Evolutionary conservation across 2,797 vertebrate genomes (phyloP), one percentile per base, ranked within the genome.

Genomic region (Schizothorax lantsangensis): DNA sequence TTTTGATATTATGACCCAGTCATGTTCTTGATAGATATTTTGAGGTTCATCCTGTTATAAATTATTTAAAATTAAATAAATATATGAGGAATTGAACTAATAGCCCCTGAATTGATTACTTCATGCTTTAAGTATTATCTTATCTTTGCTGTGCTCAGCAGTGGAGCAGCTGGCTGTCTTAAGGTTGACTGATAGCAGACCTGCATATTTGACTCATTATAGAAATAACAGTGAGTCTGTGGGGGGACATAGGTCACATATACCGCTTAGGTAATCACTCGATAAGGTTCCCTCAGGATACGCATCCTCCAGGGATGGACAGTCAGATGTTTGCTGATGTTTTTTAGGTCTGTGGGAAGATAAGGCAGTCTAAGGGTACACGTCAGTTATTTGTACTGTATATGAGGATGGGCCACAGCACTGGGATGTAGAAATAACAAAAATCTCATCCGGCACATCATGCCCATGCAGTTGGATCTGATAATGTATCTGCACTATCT

Each of bases 111-210:
- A 81, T 49, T 64, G 84, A 86, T 86, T 74, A 74, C 57, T 52
- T 86, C 71, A 26, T 38, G 21, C 38, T 69, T 73, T 49, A 15
- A 49, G 47, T 52, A 19, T 92, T 94, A 94, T 95, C 94, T 94
- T 90, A 94, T 95, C 93, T 81, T 17, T 66, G 82, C 64, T 86
- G 40, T 88, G 89, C 93, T 92, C 91, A 92, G 86, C 84, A 79
- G 80, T 83, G 64, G 79, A 83, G 88, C 86, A 69, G 91, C 88
- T 93, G 91, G 92, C 91, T 93, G 92, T 92, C 92, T 89, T 91
- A 92, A 93, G 89, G 92, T 93, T 92, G 85, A 84, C 92, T 93
- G 94, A 95, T 95, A 95, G 89, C 88, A 89, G 88, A 30, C 79
- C 36, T 85, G 81, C 75, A 88, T 73, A 88, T 92, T 91, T 89